Percentiles rank a stretch among this genome's conserved stretches.
Evolutionary conservation across 2,797 vertebrate genomes (phyloP).

Genomic region (Cottoperca gobio): DNA sequence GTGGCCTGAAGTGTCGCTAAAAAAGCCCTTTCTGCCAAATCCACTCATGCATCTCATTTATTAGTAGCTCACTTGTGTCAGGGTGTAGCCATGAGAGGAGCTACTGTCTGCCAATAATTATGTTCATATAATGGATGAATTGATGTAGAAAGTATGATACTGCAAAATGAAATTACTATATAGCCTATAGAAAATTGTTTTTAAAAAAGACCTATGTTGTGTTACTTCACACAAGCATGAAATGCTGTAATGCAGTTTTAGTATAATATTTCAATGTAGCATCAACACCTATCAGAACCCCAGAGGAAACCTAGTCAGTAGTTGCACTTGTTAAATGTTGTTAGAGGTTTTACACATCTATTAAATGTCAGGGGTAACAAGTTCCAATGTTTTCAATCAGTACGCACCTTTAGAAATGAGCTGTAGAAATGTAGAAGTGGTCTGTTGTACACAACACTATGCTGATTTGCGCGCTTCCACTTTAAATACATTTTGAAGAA

Average conservation of each 20-base stretch:
- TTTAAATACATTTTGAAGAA: slow-evolving; percentile 8
- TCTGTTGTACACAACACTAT: not conserved
- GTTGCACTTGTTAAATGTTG: not conserved
- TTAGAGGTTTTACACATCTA: not conserved
- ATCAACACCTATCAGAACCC: not conserved
- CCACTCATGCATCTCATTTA: not conserved
- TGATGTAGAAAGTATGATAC: not conserved
- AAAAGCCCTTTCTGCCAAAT: not conserved
- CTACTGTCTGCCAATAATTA: not conserved
- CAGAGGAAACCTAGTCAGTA: not conserved
- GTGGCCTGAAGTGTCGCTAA: not conserved
- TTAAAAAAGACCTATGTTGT: not conserved
- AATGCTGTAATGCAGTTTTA: not conserved
- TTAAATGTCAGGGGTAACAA: not conserved
- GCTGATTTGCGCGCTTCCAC: not conserved
- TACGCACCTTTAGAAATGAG: not conserved
- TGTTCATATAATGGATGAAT: not conserved
- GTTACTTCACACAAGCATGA: not conserved
- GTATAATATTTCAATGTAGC: no score
- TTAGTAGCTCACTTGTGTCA: not conserved
- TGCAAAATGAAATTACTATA: not conserved
- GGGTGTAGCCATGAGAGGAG: no score
- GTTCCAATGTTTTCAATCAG: not conserved
- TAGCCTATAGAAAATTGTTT: not conserved
- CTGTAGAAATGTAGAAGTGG: not conserved